Conservation (phyloP, 2,888 invertebrate species). For the Chromoteleia sp. region DNA sequence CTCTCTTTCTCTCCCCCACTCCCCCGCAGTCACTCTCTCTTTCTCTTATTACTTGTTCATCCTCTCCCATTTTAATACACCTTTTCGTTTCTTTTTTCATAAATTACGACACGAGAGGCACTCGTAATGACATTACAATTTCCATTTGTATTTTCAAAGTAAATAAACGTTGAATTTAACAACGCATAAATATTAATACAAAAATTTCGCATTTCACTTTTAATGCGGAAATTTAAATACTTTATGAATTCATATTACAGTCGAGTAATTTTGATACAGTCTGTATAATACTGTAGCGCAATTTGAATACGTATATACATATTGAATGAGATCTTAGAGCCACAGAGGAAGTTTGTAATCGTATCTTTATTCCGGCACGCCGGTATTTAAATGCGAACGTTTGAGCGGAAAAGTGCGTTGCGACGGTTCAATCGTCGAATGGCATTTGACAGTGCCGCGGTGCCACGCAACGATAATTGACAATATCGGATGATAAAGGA, state of each 20-base stretch:
- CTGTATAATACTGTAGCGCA: slow-evolving; percentile 58
- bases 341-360: slow-evolving; percentile 51
- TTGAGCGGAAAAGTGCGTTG: slow-evolving; percentile 26
- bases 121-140: slow-evolving; percentile 46
- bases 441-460: slow-evolving; percentile 62
- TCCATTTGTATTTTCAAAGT: slow-evolving; percentile 54
- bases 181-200: slow-evolving; percentile 65
- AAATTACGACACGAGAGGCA: slow-evolving; percentile 38
- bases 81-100: slow-evolving; percentile 21
- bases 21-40: too few species aligned
- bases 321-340: slow-evolving; percentile 56
- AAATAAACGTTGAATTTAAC: slow-evolving; percentile 56
- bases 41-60: too few species aligned
- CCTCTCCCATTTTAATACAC: background rate
- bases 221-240: slow-evolving; percentile 61
- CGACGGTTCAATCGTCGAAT: slow-evolving; percentile 23
- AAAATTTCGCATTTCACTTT: slow-evolving; percentile 65
- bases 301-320: slow-evolving; percentile 65
- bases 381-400: slow-evolving; percentile 34
- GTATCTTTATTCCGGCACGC: slow-evolving; percentile 46
- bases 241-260: slow-evolving; percentile 64
- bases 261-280: slow-evolving; percentile 61
- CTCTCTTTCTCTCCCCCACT: too few species aligned
- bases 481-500: slow-evolving; percentile 81
- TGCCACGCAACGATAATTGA: slow-evolving; percentile 77